Conservation (phyloP, 2,797 vertebrate species). For the Acanthurus tractus region DNA sequence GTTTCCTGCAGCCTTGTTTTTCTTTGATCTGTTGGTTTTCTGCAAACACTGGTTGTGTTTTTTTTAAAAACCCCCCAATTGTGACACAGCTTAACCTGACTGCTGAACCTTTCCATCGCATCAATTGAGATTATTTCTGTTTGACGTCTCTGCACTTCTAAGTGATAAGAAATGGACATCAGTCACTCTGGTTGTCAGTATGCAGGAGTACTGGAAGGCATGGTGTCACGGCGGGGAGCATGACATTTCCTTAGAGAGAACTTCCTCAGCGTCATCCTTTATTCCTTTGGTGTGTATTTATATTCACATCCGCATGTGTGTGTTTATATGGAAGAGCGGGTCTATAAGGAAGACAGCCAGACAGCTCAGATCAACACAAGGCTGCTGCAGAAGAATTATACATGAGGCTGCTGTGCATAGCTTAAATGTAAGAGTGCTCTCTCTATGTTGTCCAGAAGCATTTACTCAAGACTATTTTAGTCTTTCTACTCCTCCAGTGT, state of each 20-base stretch:
- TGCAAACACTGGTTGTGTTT: conserved; percentile 41
- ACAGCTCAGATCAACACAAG: conserved; percentile 19
- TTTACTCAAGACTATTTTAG: conserved; percentile 30
- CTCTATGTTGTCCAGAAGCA: conserved; percentile 49
- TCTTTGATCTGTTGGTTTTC: conserved; percentile 40
- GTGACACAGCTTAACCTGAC: conserved; percentile 45
- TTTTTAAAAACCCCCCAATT: conserved; percentile 37
- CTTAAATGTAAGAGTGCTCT: conserved; percentile 25
- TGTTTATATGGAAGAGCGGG: conserved; percentile 1
- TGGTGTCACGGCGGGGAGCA: conserved; percentile 40
- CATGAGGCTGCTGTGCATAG: conserved; percentile 23
- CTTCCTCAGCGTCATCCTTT: neutral
- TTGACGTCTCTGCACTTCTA: conserved; percentile 33
- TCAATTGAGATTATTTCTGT: conserved; percentile 43
- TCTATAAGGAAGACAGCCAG: conserved; percentile 17
- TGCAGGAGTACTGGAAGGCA: conserved; percentile 12
- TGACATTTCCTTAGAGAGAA: conserved; percentile 11
- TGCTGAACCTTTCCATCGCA: conserved; percentile 52
- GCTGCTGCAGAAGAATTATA: conserved; percentile 40
- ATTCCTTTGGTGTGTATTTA: conserved; percentile 10
- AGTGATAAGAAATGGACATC: conserved; percentile 50
- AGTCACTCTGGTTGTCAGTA: conserved; percentile 40
- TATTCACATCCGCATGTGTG: neutral
- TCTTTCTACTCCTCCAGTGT: conserved; percentile 33
- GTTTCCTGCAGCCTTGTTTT: conserved; percentile 49